These are phyloP conservation scores for Eudyptes chrysolophus DNA, from an alignment of 2,113 vertebrate genomes.

Conservation along the genomic window DNA sequence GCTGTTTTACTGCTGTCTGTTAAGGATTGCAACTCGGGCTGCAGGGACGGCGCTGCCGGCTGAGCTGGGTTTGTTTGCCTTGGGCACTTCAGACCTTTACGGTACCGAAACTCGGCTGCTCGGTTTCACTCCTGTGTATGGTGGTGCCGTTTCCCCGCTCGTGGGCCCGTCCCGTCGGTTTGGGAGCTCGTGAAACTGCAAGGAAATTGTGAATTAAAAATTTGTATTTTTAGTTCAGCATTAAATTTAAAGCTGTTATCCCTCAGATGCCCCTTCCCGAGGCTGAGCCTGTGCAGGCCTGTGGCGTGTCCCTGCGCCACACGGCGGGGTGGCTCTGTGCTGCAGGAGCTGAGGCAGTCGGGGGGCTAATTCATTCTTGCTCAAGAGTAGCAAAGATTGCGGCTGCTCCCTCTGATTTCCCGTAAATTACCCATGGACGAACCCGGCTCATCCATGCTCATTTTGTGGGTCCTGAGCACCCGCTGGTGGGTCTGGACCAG, in stretches of 20 bases:
- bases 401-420: background rate
- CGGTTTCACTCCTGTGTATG: fast-evolving
- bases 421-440: background rate
- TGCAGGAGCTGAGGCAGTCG: background rate
- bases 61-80: background rate
- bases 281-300: background rate
- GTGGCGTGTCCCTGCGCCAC: background rate
- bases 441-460: fast-evolving
- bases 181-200: background rate
- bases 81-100: background rate
- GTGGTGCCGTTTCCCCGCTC: background rate
- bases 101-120: background rate
- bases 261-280: background rate
- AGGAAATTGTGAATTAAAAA: background rate
- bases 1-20: fast-evolving
- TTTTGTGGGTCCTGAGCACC: background rate
- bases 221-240: too few species aligned
- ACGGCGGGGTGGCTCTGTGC: fast-evolving
- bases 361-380: background rate
- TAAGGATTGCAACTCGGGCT: fast-evolving
- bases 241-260: background rate
- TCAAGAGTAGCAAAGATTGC: background rate
- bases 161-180: fast-evolving
- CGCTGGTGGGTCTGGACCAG: background rate
- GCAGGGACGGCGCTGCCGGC: too few species aligned